Conservation (phyloP, 2,888 invertebrate species). For the Labia minor region DNA sequence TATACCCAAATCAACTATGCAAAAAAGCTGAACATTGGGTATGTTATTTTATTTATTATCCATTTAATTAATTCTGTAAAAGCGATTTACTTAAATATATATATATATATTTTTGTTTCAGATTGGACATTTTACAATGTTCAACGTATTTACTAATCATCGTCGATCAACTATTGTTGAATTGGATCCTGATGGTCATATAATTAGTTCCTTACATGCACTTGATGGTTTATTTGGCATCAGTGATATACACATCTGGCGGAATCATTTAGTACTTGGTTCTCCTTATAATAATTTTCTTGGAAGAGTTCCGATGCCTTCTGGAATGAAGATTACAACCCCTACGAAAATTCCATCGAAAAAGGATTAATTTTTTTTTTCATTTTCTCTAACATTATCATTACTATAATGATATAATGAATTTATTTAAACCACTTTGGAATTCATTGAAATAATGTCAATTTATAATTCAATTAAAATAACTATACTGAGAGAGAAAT, state of each 20-base stretch:
- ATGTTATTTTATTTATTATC: conserved; percentile 33
- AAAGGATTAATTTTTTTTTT: neutral
- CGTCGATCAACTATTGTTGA: conserved; percentile 49
- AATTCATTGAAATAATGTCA: no score
- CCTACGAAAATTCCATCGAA: no score
- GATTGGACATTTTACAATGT: conserved; percentile 53
- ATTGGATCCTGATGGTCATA: conserved; percentile 59
- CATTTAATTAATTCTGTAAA: conserved; percentile 19
- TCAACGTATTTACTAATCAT: conserved; percentile 34
- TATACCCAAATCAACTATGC: conserved; percentile 54
- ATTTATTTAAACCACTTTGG: no score
- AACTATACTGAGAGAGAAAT: no score
- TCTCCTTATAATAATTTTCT: conserved; percentile 56
- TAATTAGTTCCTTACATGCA: conserved; percentile 56
- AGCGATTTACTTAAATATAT: conserved; percentile 20
- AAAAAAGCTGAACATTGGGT: conserved; percentile 51
- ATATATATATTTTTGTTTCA: conserved; percentile 34
- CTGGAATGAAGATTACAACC: neutral
- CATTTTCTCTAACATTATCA: neutral
- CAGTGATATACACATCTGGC: conserved; percentile 56
- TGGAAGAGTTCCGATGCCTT: conserved; percentile 40
- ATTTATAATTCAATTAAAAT: no score
- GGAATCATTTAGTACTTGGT: conserved; percentile 54
- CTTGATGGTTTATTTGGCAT: conserved; percentile 46
- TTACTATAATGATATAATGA: no score